Conservation (phyloP, 2,797 vertebrate genomes). For the Poeciliopsis turneri region DNA sequence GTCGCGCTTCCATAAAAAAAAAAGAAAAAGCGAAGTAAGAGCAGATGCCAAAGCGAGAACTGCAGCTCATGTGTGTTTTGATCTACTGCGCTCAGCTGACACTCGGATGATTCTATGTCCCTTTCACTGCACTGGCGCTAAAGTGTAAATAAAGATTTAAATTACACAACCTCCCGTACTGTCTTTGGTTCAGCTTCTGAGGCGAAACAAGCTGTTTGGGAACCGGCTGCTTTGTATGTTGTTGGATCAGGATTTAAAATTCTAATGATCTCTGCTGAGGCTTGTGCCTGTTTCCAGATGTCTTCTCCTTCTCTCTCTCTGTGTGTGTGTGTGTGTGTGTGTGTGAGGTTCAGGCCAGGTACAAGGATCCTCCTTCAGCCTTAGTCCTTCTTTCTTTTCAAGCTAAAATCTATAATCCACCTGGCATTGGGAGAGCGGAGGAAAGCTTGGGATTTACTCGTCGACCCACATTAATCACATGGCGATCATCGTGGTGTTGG, state of each 20-base stretch:
- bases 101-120: neutral
- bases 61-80: slow-evolving; percentile 1
- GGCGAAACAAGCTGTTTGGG: neutral
- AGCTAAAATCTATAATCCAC: neutral
- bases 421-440: neutral
- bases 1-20: neutral
- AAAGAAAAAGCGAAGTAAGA: neutral
- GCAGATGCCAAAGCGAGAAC: neutral
- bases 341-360: neutral
- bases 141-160: neutral
- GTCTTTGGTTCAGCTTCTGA: neutral
- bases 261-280: slow-evolving; percentile 34
- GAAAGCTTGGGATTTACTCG: neutral
- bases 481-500: neutral
- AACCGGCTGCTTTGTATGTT: neutral
- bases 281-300: slow-evolving; percentile 39
- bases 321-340: neutral
- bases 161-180: neutral
- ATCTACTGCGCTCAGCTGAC: neutral
- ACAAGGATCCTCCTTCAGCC: neutral
- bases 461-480: neutral
- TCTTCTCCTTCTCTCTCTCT: neutral
- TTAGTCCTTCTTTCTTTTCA: neutral
- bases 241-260: slow-evolving; percentile 11
- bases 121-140: neutral